These are phyloP conservation scores for Toxotes lorentzi DNA, from an alignment of 2,797 vertebrate genomes.

Conservation along the genomic window DNA sequence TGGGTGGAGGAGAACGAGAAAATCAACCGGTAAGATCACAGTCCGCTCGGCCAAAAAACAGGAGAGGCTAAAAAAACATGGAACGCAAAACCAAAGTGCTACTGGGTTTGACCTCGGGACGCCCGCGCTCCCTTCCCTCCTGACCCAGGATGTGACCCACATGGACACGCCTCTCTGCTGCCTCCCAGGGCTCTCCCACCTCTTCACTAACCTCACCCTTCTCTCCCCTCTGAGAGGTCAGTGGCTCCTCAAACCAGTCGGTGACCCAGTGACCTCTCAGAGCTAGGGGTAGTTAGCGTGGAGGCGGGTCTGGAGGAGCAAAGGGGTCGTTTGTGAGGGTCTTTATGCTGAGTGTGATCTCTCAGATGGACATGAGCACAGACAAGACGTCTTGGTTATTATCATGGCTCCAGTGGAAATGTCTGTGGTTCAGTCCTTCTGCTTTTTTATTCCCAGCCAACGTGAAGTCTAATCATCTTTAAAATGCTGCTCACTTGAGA, in stretches of 20 bases:
- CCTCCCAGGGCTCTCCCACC: slow-evolving; percentile 75
- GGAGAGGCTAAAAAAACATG: slow-evolving; percentile 89
- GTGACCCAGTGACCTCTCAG: slow-evolving; percentile 43
- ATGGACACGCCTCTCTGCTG: slow-evolving; percentile 50
- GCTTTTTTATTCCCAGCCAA: slow-evolving; percentile 27
- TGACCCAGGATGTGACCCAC: slow-evolving; percentile 51
- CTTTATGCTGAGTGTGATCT: slow-evolving; percentile 37
- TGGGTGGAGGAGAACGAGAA: slow-evolving; percentile 83
- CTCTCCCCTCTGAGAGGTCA: slow-evolving; percentile 20
- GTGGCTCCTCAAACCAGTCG: slow-evolving; percentile 39
- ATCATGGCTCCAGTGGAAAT: slow-evolving; percentile 69
- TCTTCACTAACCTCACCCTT: slow-evolving; percentile 40
- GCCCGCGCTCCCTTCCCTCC: slow-evolving; percentile 58
- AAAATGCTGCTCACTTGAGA: slow-evolving; percentile 53
- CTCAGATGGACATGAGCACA: slow-evolving; percentile 62
- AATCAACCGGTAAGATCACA: slow-evolving; percentile 87
- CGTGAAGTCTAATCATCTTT: slow-evolving; percentile 57
- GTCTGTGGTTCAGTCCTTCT: slow-evolving; percentile 53
- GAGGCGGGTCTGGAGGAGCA: slow-evolving; percentile 58
- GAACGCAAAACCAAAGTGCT: slow-evolving; percentile 84
- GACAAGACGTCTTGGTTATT: slow-evolving; percentile 63
- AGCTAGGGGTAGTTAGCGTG: slow-evolving; percentile 32
- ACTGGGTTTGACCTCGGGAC: slow-evolving; percentile 76
- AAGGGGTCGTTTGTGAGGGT: slow-evolving; percentile 40
- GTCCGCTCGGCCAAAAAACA: slow-evolving; percentile 89